phyloP scores from a whole-genome alignment of 2,113 vertebrate species.

The Plecturocebus donacophilus region DNA sequence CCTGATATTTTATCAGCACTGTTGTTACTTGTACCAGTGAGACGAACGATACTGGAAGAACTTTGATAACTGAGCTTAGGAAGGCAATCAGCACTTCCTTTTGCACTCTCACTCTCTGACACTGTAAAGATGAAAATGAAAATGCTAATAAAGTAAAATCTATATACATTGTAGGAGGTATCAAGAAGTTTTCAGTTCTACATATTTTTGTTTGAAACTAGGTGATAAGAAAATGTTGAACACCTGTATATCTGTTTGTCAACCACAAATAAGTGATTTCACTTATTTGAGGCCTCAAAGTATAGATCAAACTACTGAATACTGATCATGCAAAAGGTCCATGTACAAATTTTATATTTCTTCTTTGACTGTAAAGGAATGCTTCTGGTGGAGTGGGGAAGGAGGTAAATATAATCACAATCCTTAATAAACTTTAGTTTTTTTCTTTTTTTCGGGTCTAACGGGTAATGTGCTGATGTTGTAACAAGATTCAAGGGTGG shows the following conservation, averaged over 20 bases:
- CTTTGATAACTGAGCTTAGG: slow-evolving; percentile 81
- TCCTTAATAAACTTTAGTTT: slow-evolving; percentile 6
- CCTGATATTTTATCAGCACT: background rate
- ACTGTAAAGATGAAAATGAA: slow-evolving; percentile 78
- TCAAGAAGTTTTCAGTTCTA: slow-evolving; percentile 47
- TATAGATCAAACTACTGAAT: slow-evolving; percentile 24
- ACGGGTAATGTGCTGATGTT: no score
- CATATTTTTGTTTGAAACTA: slow-evolving; percentile 39
- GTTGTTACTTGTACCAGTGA: slow-evolving; percentile 60
- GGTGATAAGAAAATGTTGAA: background rate
- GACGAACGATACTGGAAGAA: slow-evolving; percentile 86
- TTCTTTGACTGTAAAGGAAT: background rate
- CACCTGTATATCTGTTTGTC: slow-evolving; percentile 5
- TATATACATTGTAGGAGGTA: background rate
- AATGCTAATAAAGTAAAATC: slow-evolving; percentile 22
- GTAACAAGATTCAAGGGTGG: no score
- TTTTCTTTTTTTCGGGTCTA: no score
- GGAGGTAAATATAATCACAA: background rate
- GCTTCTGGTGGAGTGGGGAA: background rate
- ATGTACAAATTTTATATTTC: background rate
- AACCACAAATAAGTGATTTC: slow-evolving; percentile 17
- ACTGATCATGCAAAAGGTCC: background rate
- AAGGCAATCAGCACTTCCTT: slow-evolving; percentile 87
- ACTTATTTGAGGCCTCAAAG: slow-evolving; percentile 4
- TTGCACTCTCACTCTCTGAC: slow-evolving; percentile 86